Conservation (phyloP, 2,797 vertebrate genomes). For the Cottoperca gobio region DNA sequence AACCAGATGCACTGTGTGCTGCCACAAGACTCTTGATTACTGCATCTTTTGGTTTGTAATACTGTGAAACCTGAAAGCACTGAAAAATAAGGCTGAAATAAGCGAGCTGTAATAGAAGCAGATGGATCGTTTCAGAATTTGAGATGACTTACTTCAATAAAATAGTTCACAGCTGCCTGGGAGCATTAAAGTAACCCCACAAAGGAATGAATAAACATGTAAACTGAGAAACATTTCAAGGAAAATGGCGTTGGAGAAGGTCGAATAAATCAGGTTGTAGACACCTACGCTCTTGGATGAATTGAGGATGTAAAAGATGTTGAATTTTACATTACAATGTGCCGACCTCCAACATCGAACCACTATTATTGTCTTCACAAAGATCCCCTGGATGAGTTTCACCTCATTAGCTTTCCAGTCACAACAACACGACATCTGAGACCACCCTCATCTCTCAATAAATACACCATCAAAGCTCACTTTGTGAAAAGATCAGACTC, state of each 20-base stretch:
- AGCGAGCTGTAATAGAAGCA: conserved; percentile 44
- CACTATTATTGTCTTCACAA: conserved; percentile 9
- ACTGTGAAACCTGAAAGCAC: conserved; percentile 42
- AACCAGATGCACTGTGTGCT: conserved; percentile 24
- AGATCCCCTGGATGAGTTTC: conserved; percentile 17
- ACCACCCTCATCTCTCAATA: conserved; percentile 57
- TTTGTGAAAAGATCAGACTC: conserved; percentile 46
- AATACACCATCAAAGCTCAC: conserved; percentile 51
- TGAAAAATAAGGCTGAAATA: conserved; percentile 50
- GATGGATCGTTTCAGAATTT: conserved; percentile 53
- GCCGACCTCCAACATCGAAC: conserved; percentile 2
- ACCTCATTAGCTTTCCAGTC: conserved; percentile 45
- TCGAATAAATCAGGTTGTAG: background rate
- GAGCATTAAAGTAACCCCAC: conserved; percentile 29
- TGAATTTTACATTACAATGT: conserved; percentile 4
- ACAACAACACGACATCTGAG: conserved; percentile 53
- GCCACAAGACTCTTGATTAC: conserved; percentile 26
- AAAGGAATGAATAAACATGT: conserved; percentile 28
- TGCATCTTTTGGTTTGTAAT: conserved; percentile 44
- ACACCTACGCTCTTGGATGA: background rate
- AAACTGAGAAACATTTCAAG: conserved; percentile 1
- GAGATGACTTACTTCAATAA: conserved; percentile 28
- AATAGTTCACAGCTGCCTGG: conserved; percentile 60
- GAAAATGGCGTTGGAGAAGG: background rate
- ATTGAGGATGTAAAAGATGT: background rate